phyloP scores from a whole-genome alignment of 2,888 invertebrate species.

The Lamellibrachia columna region DNA sequence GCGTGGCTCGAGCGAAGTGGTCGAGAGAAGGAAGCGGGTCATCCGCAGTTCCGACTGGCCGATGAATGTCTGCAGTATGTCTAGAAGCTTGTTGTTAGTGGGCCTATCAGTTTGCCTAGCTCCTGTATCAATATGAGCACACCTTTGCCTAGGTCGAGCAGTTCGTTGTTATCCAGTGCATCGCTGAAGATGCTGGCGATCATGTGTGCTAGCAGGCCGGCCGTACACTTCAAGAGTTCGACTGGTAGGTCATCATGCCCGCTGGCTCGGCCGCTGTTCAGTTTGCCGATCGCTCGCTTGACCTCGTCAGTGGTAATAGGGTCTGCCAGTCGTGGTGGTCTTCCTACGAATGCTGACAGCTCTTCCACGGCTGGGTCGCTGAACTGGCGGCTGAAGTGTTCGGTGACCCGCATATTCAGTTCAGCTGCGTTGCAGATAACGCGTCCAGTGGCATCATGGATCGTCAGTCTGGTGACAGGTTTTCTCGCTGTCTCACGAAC shows the following conservation, averaged over 20 bases:
- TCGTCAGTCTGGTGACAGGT: no score
- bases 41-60: neutral
- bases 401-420: neutral
- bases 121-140: neutral
- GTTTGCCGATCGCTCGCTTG: neutral
- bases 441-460: no score
- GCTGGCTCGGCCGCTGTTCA: neutral
- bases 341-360: conserved; percentile 43
- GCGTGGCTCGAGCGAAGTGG: neutral
- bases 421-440: no score
- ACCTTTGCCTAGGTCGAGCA: neutral
- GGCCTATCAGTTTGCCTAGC: neutral
- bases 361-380: conserved; percentile 48
- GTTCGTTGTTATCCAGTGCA: neutral
- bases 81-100: neutral
- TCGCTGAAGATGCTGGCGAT: neutral
- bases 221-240: neutral
- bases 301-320: neutral
- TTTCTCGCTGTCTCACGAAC: no score
- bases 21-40: neutral
- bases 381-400: conserved; percentile 51
- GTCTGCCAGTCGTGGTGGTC: conserved; percentile 27
- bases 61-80: neutral
- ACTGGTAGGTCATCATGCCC: neutral
- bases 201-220: neutral